Conservation (phyloP, 2,113 vertebrate species). For the Calidris pugnax region DNA sequence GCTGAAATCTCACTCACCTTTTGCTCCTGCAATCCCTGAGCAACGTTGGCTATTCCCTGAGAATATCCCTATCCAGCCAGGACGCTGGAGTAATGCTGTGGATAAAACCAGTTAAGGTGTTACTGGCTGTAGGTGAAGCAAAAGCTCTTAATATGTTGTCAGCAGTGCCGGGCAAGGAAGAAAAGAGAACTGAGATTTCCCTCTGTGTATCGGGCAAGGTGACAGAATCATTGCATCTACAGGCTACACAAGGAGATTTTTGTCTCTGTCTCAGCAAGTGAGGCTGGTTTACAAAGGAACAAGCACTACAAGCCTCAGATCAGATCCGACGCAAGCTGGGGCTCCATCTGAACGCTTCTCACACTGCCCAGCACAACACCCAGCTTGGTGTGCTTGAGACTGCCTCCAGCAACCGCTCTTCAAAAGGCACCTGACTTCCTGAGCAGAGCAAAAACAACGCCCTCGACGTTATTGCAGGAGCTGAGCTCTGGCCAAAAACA, state of each 20-base stretch:
- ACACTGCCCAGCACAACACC: not conserved
- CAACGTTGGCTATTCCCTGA: not conserved
- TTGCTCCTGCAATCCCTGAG: not conserved
- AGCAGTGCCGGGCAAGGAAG: not conserved
- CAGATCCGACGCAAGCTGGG: not conserved
- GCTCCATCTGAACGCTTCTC: not conserved
- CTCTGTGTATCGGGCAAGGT: not conserved
- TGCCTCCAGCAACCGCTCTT: constrained; percentile 3
- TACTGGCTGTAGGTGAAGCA: not conserved
- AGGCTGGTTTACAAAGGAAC: not conserved
- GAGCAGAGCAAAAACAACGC: constrained; percentile 14
- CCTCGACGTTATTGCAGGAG: not conserved
- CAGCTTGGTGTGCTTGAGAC: not conserved
- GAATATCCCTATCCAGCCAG: not conserved
- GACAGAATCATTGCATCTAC: not conserved
- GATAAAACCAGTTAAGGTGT: not conserved
- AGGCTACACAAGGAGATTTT: not conserved
- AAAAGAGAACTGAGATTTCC: not conserved
- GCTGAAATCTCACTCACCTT: not conserved
- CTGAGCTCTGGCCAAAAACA: constrained; percentile 7
- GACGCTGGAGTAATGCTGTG: not conserved
- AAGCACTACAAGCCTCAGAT: not conserved
- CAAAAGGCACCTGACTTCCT: constrained; percentile 34
- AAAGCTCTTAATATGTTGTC: not conserved
- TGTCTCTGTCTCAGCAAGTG: not conserved